Percentiles rank a stretch among this genome's conserved stretches.
Conservation (phyloP, 2,888 invertebrate species). For the Antheraea yamamai region DNA sequence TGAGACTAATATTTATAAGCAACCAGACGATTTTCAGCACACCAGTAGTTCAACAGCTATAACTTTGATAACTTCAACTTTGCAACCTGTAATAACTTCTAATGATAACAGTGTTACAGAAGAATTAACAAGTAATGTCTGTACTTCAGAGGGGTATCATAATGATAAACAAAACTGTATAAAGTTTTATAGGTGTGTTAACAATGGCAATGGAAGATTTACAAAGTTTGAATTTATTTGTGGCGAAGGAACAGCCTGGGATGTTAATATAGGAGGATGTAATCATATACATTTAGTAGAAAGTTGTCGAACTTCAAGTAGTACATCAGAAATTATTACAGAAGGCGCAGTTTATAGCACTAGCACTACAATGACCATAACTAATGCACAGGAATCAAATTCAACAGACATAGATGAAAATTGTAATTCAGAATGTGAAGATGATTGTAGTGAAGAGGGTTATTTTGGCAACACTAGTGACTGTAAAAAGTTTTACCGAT, state of each 20-base stretch:
- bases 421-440: constrained; percentile 22
- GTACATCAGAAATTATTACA: constrained; percentile 2
- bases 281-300: constrained; percentile 80
- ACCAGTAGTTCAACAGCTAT: not conserved
- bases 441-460: constrained; percentile 54
- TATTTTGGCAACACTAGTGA: constrained; percentile 81
- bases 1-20: constrained; percentile 31
- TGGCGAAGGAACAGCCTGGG: constrained; percentile 86
- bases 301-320: constrained; percentile 35
- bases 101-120: constrained; percentile 33
- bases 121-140: constrained; percentile 42
- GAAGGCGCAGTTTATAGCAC: not conserved
- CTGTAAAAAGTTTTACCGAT: constrained; percentile 86
- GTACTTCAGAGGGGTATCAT: constrained; percentile 74
- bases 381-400: constrained; percentile 23
- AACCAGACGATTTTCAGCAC: constrained; percentile 30
- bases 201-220: constrained; percentile 82
- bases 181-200: constrained; percentile 86
- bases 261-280: constrained; percentile 78
- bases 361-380: constrained; percentile 19
- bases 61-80: not conserved
- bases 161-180: constrained; percentile 76
- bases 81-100: not conserved
- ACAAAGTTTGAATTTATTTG: constrained; percentile 84
- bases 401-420: constrained; percentile 25